Base-by-base conservation (phyloP, 2,888 invertebrate species). In the Xanthorhoe designata region DNA sequence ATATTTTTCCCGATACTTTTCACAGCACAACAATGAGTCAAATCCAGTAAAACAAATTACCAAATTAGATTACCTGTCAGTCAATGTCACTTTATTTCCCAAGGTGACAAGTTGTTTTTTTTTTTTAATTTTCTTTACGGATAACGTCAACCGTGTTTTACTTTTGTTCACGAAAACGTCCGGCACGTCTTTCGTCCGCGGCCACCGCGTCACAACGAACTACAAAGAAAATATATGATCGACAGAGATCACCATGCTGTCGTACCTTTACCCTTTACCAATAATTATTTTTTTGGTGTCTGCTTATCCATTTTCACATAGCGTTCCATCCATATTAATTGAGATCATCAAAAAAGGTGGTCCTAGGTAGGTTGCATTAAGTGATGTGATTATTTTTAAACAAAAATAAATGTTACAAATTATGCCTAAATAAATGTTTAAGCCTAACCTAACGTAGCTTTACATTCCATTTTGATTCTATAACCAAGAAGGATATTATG, bases 1-100 rank as follows among this genome's bases (percentile, higher is more conserved):
- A 85, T 85, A 83, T 76, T 78, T 80, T 80, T 76, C 70, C 52
- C 58, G 65, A 29, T 59, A 74, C 71, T 70, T 65, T 75, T 69
- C 13, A 13, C 38, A 42, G 10, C 13, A 9, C 38, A 38, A 9
- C 35, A 38, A 0, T 38, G 35, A 38, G 35, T 42, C 13, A 42
- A 68, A 78, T n/a, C n/a, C n/a, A n/a, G n/a, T 71, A 70, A 71
- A 76, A 68, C 58, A 70, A 72, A 76, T 68, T 55, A 61, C 45
- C 56, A 51, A 57, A 67, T 67, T 71, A 83, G 82, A 80, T 88
- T 89, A 90, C 87, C 89, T 90, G 90, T 89, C 90, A 91, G 90
- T 89, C 90, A 91, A 88, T 75, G 83, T 84, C 83, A 81, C 82
- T 71, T 75, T 73, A 75, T 77, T 32, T 81, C 51, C 32, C 64